Percentiles rank a stretch among this genome's conserved stretches.
These are phyloP conservation scores for Drosophila mimica DNA, from an alignment of 2,888 invertebrate species.

Conservation along the genomic window DNA sequence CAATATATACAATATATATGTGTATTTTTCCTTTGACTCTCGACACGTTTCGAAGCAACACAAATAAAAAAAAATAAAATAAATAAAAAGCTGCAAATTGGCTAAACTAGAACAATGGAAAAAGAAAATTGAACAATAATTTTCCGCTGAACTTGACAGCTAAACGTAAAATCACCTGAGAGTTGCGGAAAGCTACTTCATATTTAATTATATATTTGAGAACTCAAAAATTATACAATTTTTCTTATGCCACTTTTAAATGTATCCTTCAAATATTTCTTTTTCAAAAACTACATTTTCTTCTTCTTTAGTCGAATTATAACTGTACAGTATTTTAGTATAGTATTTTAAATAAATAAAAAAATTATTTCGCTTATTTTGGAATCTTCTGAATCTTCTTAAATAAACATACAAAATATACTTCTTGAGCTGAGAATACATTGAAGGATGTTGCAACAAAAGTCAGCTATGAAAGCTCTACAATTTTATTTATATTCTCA, in stretches of 20 bases:
- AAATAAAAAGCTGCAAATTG: neutral
- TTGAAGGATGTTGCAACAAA: neutral
- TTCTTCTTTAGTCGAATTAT: neutral
- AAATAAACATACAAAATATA: neutral
- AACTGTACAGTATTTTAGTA: neutral
- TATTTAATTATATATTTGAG: neutral
- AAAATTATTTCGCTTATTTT: neutral
- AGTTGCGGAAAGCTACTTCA: neutral
- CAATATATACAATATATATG: conserved; percentile 6
- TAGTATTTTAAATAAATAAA: neutral
- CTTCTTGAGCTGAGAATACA: neutral
- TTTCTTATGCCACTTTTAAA: too few species aligned
- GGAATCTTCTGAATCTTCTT: neutral
- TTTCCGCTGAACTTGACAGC: conserved; percentile 29
- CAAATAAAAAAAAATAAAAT: too few species aligned
- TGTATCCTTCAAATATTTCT: neutral
- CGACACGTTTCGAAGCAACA: conserved; percentile 2
- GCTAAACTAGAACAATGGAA: neutral
- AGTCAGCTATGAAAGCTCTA: neutral
- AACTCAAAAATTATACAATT: too few species aligned
- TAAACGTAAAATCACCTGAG: neutral
- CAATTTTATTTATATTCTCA: neutral
- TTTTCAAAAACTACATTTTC: too few species aligned
- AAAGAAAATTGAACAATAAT: neutral
- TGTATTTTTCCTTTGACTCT: conserved; percentile 14